Evolutionary conservation across 2,888 invertebrate species (phyloP).

Genomic region (Sinotaia quadrata): DNA sequence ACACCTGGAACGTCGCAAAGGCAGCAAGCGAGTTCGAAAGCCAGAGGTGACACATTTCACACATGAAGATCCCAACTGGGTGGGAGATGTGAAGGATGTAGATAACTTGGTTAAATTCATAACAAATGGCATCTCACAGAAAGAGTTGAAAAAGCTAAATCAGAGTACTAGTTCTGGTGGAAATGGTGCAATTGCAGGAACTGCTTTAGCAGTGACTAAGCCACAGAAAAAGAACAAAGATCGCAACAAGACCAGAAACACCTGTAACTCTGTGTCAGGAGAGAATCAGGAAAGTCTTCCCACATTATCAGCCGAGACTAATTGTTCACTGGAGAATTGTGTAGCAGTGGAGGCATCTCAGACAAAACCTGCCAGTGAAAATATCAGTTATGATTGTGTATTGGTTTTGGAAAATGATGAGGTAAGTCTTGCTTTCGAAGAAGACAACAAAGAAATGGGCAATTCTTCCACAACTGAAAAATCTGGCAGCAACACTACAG

Average conservation of each 20-base stretch:
- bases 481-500: not conserved
- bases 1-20: conserved; percentile 6
- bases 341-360: too few relatives aligned
- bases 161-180: not conserved
- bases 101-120: conserved; percentile 57
- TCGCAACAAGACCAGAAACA: conserved; percentile 11
- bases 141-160: conserved; percentile 28
- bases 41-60: conserved; percentile 41
- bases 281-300: conserved; percentile 4
- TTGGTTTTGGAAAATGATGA: not conserved
- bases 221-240: conserved; percentile 5
- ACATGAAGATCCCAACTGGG: conserved; percentile 53
- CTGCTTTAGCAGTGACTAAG: not conserved
- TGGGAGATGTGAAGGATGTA: conserved; percentile 46
- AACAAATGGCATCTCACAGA: conserved; percentile 41
- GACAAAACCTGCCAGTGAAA: too few relatives aligned
- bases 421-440: not conserved
- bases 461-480: conserved; percentile 20
- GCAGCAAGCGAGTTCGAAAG: conserved; percentile 36
- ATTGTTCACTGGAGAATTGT: too few relatives aligned
- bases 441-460: conserved; percentile 14
- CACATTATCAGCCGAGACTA: not conserved
- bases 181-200: not conserved
- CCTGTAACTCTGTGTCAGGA: not conserved
- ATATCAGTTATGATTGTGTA: not conserved